phyloP scores from a whole-genome alignment of 2,888 invertebrate species.

The Cerastoderma edule region DNA sequence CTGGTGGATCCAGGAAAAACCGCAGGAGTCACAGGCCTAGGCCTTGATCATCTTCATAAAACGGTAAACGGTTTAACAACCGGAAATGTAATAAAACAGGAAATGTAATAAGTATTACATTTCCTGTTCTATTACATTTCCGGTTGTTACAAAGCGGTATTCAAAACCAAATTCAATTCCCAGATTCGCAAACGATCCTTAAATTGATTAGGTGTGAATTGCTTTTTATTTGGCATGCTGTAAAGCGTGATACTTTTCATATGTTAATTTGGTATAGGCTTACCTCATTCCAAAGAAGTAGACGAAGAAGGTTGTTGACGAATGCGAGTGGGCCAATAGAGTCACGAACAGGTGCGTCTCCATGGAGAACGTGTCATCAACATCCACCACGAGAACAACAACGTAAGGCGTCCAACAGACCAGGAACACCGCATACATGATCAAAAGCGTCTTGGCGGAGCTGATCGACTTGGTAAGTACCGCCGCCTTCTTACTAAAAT shows the following conservation, averaged over 20 bases:
- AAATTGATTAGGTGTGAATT: not conserved
- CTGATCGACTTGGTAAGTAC: constrained; percentile 3
- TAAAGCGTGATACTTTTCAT: too few species aligned
- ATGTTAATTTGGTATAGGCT: constrained; percentile 14
- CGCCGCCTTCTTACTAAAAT: not conserved
- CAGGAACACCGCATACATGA: constrained; percentile 72
- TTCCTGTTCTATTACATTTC: not conserved
- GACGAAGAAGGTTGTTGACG: constrained; percentile 70
- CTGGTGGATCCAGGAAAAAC: too few species aligned
- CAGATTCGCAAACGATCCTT: not conserved
- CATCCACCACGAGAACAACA: constrained; percentile 70
- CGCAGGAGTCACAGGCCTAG: too few species aligned
- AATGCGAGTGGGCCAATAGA: constrained; percentile 79
- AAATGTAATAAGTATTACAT: not conserved
- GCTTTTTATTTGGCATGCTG: too few species aligned
- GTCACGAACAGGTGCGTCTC: constrained; percentile 75
- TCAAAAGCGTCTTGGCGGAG: constrained; percentile 72
- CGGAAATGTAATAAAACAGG: too few species aligned
- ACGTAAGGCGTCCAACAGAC: constrained; percentile 79
- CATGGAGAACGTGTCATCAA: constrained; percentile 61
- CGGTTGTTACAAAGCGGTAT: not conserved
- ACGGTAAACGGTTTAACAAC: too few species aligned
- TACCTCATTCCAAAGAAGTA: constrained; percentile 69
- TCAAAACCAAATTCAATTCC: not conserved
- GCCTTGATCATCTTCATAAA: too few species aligned